Evolutionary conservation across 2,113 vertebrate species (phyloP), one percentile per base, ranked within the genome.

Genomic region (Uria lomvia): DNA sequence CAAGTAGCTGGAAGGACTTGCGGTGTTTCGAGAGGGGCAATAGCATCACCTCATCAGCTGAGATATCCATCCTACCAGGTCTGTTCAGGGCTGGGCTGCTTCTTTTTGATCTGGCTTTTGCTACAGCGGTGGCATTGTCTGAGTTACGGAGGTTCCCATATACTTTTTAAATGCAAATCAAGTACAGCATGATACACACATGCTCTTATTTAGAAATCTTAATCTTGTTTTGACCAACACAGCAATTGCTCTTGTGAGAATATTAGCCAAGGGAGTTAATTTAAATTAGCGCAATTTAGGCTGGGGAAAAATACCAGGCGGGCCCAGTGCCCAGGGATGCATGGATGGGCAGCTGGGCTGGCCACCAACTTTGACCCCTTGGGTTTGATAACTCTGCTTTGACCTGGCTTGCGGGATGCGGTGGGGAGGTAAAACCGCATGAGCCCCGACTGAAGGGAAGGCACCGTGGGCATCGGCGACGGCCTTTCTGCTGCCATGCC

Each of bases 381-480:
- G 71, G 47, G 36, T 77, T 71, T 68, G 47, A 18, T 18, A 59
- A 11, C n/a, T 55, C 36, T 56, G 43, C 59, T 67, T 38, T 18
- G 15, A 1, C 20, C 27, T 26, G 22, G 18, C 42, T 86, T 36
- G 23, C 7, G 34, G 38, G 59, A 70, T 36, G 21, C 0, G 0
- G 11, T 11, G 43, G 22, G 32, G 38, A 80, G 74, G 24, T 20
- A 75, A 77, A 86, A 34, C 1, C 6, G 12, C 1, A 4, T 0
- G 5, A 58, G 14, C 32, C 42, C 16, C 0, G 0, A 5, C 2
- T 10, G 32, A 60, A 89, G 50, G 21, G 45, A 47, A n/a, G 27
- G 21, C 59, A 55, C 32, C 2, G 13, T 0, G 2, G 42, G 42
- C 74, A 27, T 4, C 3, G 0, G 47, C 8, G 15, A 12, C 0